A percentile compares a stretch with the other conserved stretches of the same genome.
Conservation (phyloP, 2,888 invertebrate genomes). For the Caenorhabditis sulstoni region DNA sequence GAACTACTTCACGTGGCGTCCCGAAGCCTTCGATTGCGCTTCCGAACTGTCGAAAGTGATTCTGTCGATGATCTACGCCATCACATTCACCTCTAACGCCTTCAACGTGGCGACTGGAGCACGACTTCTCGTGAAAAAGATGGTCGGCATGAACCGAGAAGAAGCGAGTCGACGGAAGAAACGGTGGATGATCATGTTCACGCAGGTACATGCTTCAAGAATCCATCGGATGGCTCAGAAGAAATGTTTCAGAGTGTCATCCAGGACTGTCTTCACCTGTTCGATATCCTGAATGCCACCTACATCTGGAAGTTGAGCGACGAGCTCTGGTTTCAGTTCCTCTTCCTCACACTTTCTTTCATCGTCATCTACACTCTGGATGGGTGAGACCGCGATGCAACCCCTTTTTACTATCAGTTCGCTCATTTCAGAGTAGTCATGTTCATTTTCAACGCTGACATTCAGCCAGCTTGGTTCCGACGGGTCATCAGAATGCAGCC, state of each 20-base stretch:
- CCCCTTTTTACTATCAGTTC: too few species aligned
- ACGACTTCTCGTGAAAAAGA: conserved; percentile 32
- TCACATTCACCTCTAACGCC: conserved; percentile 25
- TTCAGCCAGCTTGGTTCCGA: conserved; percentile 28
- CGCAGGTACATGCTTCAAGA: conserved; percentile 6
- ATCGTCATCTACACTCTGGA: conserved; percentile 25
- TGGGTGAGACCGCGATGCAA: conserved; percentile 13
- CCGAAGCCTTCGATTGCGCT: conserved; percentile 16
- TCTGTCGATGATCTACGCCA: conserved; percentile 24
- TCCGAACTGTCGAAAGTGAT: conserved; percentile 10
- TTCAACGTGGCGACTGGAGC: conserved; percentile 31
- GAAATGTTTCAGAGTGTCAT: conserved; percentile 26
- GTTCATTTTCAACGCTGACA: conserved; percentile 26
- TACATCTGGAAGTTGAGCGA: conserved; percentile 16
- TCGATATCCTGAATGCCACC: conserved; percentile 29
- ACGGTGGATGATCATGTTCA: conserved; percentile 41
- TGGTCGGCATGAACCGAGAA: conserved; percentile 32
- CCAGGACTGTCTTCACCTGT: conserved; percentile 33
- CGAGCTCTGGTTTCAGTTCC: conserved; percentile 35
- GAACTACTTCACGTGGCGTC: conserved; percentile 35
- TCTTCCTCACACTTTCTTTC: conserved; percentile 33
- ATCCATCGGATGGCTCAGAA: too few species aligned
- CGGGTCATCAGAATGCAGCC: conserved; percentile 25
- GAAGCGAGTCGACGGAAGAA: conserved; percentile 29
- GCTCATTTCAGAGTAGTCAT: conserved; percentile 28